phyloP scores from a whole-genome alignment of 2,888 invertebrate genomes.

The Caenorhabditis japonica region DNA sequence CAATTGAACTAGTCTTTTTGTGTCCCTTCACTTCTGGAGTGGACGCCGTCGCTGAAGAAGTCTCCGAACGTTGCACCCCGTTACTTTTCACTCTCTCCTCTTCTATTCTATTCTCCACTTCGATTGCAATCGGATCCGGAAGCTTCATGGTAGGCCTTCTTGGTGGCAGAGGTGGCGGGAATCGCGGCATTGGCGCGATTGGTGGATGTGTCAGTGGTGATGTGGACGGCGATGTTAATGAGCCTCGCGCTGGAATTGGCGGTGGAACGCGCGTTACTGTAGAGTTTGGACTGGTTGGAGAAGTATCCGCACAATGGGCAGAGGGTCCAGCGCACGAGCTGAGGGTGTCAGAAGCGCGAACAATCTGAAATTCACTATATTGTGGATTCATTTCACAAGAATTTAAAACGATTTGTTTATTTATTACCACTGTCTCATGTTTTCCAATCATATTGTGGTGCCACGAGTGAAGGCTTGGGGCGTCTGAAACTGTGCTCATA shows the following conservation, averaged over 20 bases:
- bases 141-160: slow-evolving; percentile 61
- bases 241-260: slow-evolving; percentile 41
- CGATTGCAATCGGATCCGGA: slow-evolving; percentile 60
- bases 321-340: slow-evolving; percentile 52
- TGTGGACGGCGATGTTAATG: slow-evolving; percentile 24
- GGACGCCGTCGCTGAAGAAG: background rate
- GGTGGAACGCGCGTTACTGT: slow-evolving; percentile 27
- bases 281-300: slow-evolving; percentile 10
- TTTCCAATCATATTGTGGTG: slow-evolving; percentile 51
- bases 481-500: slow-evolving; percentile 56
- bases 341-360: slow-evolving; percentile 52
- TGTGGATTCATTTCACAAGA: too few relatives aligned
- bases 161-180: slow-evolving; percentile 67
- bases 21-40: slow-evolving; percentile 58
- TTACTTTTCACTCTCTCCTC: slow-evolving; percentile 19
- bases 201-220: slow-evolving; percentile 9
- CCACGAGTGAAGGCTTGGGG: slow-evolving; percentile 62
- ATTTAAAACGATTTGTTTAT: background rate
- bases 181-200: slow-evolving; percentile 33
- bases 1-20: slow-evolving; percentile 73
- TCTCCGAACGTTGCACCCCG: slow-evolving; percentile 2
- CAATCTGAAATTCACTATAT: slow-evolving; percentile 28
- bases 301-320: slow-evolving; percentile 1
- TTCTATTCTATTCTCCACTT: slow-evolving; percentile 42
- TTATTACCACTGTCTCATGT: slow-evolving; percentile 47